Evolutionary conservation across 2,113 vertebrate species (phyloP), one percentile per base, ranked within the genome.

Genomic region (Phrynosoma blainvillii): DNA sequence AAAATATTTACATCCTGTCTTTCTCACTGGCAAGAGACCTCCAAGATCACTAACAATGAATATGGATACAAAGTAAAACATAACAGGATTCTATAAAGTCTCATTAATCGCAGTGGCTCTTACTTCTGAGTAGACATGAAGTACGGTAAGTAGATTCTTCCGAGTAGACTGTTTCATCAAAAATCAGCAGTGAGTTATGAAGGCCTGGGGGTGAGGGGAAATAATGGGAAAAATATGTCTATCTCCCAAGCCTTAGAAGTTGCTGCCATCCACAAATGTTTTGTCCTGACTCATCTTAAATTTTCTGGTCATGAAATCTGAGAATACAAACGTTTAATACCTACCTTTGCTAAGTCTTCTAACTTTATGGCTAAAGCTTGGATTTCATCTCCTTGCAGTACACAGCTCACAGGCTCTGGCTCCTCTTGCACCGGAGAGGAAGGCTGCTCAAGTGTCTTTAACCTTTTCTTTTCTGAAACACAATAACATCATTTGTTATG

Each of bases 301-400:
- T 25, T 27, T 70, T 27, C 4, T 71, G 68, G 27, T 30, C 68
- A 30, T 27, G 1, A 62, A 71, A 30, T 71, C 27, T 71, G 68
- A 12, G 7, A 71, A 18, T 36, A 30, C 16, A 36, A 20, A 59
- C 14, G 0, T 21, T 2, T 10, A 32, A 25, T 25, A 89, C 92
- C 52, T 93, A 98, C 98, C 96, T 97, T 97, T 79, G 95, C 78
- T 76, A 97, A 90, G 62, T 98, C 96, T 65, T 96, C 96, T 54
- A 84, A 62, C 62, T 93, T 96, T 89, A 97, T 96, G 83, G 95
- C 96, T 89, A 97, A 93, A 1, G 93, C 92, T 88, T 97, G 96
- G 87, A 97, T 95, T 83, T 97, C 96, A 30, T 96, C 95, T 82
- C 90, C 95, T 87, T 93, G 96, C 2, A 97, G 91, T 27, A 94